Evolutionary conservation across 2,888 invertebrate genomes (phyloP).

Genomic region (Hypomecis punctinalis): DNA sequence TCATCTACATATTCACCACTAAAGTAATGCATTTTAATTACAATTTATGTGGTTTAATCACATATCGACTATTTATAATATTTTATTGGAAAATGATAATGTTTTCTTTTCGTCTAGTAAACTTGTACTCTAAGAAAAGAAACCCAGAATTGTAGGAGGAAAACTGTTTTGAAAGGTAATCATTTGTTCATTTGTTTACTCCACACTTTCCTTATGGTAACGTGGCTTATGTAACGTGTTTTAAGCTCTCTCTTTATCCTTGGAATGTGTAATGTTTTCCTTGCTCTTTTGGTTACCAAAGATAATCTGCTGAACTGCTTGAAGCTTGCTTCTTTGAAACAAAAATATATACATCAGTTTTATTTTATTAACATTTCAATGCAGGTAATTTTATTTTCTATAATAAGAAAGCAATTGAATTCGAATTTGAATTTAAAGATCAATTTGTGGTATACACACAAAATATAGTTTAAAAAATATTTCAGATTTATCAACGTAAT

Average conservation of each 20-base stretch:
- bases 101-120: too few species aligned
- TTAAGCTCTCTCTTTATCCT: constrained; percentile 33
- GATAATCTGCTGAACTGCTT: constrained; percentile 13
- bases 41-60: too few species aligned
- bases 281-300: constrained; percentile 28
- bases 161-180: background rate
- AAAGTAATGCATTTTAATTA: background rate
- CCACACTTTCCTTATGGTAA: constrained; percentile 16
- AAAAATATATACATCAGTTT: too few species aligned
- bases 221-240: constrained; percentile 38
- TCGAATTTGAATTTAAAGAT: too few species aligned
- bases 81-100: too few species aligned
- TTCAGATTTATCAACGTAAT: too few species aligned
- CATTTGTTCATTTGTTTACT: constrained; percentile 16
- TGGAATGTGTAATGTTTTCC: constrained; percentile 40
- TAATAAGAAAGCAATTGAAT: too few species aligned
- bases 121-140: background rate
- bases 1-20: background rate
- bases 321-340: background rate
- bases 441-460: too few species aligned
- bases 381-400: too few species aligned
- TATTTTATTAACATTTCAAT: too few species aligned
- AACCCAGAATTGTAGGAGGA: background rate
- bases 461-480: too few species aligned
- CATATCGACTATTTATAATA: too few species aligned